Base-by-base conservation (phyloP, 2,888 invertebrate species). In the Azorinus chamasolen region DNA sequence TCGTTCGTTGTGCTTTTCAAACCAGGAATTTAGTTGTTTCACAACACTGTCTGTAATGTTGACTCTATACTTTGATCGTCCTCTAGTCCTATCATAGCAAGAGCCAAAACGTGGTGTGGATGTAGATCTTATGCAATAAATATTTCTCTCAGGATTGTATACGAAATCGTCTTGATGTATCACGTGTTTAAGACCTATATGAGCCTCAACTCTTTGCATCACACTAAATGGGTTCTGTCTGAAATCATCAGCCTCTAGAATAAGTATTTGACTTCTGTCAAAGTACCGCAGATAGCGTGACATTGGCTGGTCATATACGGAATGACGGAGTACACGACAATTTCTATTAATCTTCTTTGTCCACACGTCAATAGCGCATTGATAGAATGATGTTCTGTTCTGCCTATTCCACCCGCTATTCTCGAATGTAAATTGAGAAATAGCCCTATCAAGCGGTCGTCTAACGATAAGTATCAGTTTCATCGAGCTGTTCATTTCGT, bases 131-230 rank as follows among this genome's bases (percentile, higher is more conserved):
- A 97, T 95, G 90, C 97, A 98, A 93, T 97, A 98, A 94, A 99
- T 97, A 65, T 98, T 97, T 93, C 98, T 98, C 18, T 97, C 97
- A 94, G 96, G 96, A 94, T 99, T 98, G 94, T 97, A 99, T 94
- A 97, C 97, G 94, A 99, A 98, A 93, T 97, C 97, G 93, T 96
- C 96, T 16, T 83, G 64, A 16, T 79, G 62, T 25, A 91, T 80
- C 22, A 74, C 64, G 55, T 83, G 83, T 6, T 83, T 69, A 1
- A 92, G 37, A 0, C 86, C 82, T 25, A 92, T 79, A 70, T 91
- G 91, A 0, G 68, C 57, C 78, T 92, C 90, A 6, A 90, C 84
- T 25, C 79, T 65, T 12, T 77, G 63, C 16, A 92, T 71, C 63
- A 87, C 88, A 3, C 50, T 37, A 18, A 79, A 83, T 8, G 92